Evolutionary conservation across 2,113 vertebrate genomes (phyloP), one percentile per base, ranked within the genome.

Genomic region (Tyto alba): DNA sequence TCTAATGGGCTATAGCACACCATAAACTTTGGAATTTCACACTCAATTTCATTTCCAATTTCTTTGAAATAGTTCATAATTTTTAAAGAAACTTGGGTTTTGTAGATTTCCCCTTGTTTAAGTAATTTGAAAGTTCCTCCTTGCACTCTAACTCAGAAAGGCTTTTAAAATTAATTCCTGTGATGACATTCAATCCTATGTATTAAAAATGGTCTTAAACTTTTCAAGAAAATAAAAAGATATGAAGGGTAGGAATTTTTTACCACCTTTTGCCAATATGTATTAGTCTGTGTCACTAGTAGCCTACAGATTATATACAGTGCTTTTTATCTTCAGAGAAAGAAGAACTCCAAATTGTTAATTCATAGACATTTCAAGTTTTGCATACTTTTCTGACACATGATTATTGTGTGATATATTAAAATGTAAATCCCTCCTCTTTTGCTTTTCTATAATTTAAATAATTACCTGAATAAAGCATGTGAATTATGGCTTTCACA

Each of bases 401-500:
- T 72, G 25, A 89, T 90, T 93, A 88, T 94, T 96, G 73, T 79
- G 48, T 75, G 82, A 77, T 64, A 69, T 85, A 94, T 87, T 93
- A 84, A 96, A 91, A 96, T 86, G 18, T 59, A 89, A 78, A 78
- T 53, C 73, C 69, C 90, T 94, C 88, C 66, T 89, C 84, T 91
- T 88, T 82, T 53, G 66, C 69, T 89, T 96, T 91, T 93, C 77
- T 80, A 27, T 80, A 95, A 94, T 97, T 97, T 95, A 93, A 92
- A 96, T 89, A 90, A 95, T 94, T 94, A 94, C 86, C 76, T 68
- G 75, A 97, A 97, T 95, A 97, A 95, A 97, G 71, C 80, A 48
- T 64, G 43, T 15, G 85, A 94, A 85, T 95, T 95, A 96, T 62
- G 86, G 90, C 88, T 96, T 97, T 97, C 93, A 85, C 23, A 3